Base-by-base conservation (phyloP, 1,140 invertebrate species). In the Dinoponera quadriceps region DNA sequence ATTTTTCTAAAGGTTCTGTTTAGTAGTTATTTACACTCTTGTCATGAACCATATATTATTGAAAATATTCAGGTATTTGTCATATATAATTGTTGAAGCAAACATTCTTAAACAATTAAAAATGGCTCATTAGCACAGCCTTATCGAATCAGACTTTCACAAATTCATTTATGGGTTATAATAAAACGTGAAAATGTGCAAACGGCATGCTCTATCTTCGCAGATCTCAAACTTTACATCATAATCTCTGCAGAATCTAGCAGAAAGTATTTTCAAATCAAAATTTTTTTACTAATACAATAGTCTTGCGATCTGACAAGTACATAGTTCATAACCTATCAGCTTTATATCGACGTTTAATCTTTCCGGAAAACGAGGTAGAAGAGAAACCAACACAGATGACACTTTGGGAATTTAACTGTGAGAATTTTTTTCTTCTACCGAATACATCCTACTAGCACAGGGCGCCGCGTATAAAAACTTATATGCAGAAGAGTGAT, bases 91-190 rank as follows among this genome's bases (percentile, higher is more conserved):
- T 62, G 2, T 27, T 22, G 16, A 54, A 54, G 18, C 3, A 54
- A 13, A 25, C 71, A 83, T 57, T 20, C 80, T 85, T 55, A 49
- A n/a, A n/a, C n/a, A n/a, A n/a, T n/a, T n/a, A n/a, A n/a, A n/a
- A n/a, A n/a, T n/a, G n/a, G n/a, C n/a, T 54, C n/a, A n/a, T n/a
- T 54, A 54, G 18, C 11, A 18, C 18, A 54, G 11, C 18, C 18
- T 54, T 13, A 13, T 11, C 18, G 18, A 54, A 11, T 13, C 51
- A 54, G 11, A 54, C 18, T 13, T 54, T 54, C 11, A n/a, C n/a
- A n/a, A 59, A n/a, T n/a, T n/a, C n/a, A 59, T 59, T 59, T 20
- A 59, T 20, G 25, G 16, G 13, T 20, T 20, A 18, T 18, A 27
- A 65, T 29, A 27, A 65, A 33, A 33, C 18, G 16, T 27, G 25